Conservation (phyloP, 2,888 invertebrate species). For the Meiosimyza decipiens region DNA sequence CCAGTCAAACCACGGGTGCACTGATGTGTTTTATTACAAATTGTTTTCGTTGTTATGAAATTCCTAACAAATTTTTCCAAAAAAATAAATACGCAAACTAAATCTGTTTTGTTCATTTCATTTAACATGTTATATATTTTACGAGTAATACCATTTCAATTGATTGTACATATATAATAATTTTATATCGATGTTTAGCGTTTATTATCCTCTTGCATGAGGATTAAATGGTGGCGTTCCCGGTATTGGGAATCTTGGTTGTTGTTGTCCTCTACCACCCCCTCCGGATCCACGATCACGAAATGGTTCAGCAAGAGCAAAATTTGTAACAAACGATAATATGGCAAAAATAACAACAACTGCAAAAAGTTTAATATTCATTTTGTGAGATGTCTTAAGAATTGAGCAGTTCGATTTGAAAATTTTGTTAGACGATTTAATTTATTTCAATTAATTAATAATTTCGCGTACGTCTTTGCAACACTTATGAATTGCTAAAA, state of each 20-base stretch:
- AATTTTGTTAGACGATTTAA: not conserved
- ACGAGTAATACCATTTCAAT: no score
- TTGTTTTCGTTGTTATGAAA: no score
- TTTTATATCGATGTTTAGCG: no score
- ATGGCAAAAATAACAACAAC: slow-evolving; percentile 40
- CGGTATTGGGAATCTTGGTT: slow-evolving; percentile 39
- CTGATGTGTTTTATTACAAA: no score
- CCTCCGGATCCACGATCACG: slow-evolving; percentile 35
- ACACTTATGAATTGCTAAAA: slow-evolving; percentile 4
- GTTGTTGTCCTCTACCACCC: slow-evolving; percentile 28
- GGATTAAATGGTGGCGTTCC: slow-evolving; percentile 49
- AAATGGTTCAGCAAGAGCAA: slow-evolving; percentile 39
- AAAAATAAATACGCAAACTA: no score
- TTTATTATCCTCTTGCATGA: slow-evolving; percentile 35
- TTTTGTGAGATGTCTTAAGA: slow-evolving; percentile 1
- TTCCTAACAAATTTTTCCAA: no score
- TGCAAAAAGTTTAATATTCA: slow-evolving; percentile 39
- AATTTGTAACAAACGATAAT: slow-evolving; percentile 34
- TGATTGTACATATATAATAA: no score
- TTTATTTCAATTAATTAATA: not conserved
- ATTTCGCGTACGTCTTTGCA: slow-evolving; percentile 3
- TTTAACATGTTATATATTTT: no score
- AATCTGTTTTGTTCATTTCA: no score
- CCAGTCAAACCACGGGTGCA: no score
- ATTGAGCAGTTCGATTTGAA: not conserved